Evolutionary conservation across 2,113 vertebrate genomes (phyloP).

Genomic region (Cottus gobio): DNA sequence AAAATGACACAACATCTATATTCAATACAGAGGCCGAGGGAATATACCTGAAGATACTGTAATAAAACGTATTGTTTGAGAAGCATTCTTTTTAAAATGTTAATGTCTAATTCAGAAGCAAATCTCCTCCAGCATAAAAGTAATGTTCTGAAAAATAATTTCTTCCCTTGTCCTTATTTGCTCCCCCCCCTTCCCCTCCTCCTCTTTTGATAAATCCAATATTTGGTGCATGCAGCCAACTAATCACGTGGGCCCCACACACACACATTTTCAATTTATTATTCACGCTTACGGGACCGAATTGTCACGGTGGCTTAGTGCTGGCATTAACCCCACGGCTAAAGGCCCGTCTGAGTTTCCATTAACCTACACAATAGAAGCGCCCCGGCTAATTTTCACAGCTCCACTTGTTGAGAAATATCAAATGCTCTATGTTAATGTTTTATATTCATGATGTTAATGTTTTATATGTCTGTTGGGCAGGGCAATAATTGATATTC

Average conservation of each 20-base stretch:
- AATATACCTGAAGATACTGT: neutral
- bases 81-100: neutral
- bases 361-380: slow-evolving; percentile 71
- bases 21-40: neutral
- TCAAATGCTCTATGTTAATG: too few species aligned
- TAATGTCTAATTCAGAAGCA: slow-evolving; percentile 4
- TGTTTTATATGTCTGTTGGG: too few species aligned
- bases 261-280: slow-evolving; percentile 63
- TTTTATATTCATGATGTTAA: too few species aligned
- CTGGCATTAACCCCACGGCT: slow-evolving; percentile 59
- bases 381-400: slow-evolving; percentile 67
- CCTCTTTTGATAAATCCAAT: slow-evolving; percentile 6
- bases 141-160: slow-evolving; percentile 1
- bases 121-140: neutral
- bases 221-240: slow-evolving; percentile 27
- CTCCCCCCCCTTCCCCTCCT: neutral
- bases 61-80: neutral
- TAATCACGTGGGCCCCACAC: slow-evolving; percentile 41
- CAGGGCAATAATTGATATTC: slow-evolving; percentile 82
- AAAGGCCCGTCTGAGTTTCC: slow-evolving; percentile 63
- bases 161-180: slow-evolving; percentile 6
- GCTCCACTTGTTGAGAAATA: slow-evolving; percentile 74
- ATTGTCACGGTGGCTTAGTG: slow-evolving; percentile 48
- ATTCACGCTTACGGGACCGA: slow-evolving; percentile 52
- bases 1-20: neutral